Conservation (phyloP, 2,113 vertebrate genomes). For the Phaethon lepturus region DNA sequence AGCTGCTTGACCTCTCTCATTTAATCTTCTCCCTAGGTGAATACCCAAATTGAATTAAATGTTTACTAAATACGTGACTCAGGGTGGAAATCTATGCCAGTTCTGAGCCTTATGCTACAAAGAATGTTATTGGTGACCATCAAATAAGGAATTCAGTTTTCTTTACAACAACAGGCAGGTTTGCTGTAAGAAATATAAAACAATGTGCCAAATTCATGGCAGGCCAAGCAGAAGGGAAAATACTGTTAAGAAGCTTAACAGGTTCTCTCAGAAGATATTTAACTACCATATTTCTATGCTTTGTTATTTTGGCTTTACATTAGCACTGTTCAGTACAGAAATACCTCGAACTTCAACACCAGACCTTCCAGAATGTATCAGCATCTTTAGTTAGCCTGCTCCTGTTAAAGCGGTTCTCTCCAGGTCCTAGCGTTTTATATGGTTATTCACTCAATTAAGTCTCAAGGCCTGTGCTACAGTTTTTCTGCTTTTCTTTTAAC, state of each 20-base stretch:
- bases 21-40: constrained; percentile 46
- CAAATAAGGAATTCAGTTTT: background rate
- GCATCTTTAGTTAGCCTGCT: background rate
- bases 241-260: background rate
- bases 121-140: background rate
- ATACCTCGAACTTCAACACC: background rate
- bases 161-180: background rate
- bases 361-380: background rate
- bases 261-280: background rate
- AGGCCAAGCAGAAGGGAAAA: background rate
- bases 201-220: background rate
- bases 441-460: background rate
- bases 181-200: background rate
- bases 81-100: background rate
- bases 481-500: background rate
- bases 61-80: constrained; percentile 58
- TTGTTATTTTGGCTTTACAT: background rate
- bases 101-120: background rate
- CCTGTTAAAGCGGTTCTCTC: background rate
- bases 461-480: background rate
- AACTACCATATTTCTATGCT: background rate
- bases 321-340: background rate
- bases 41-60: constrained; percentile 68
- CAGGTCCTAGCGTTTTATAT: background rate
- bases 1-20: constrained; percentile 73